Conservation (phyloP, 2,888 invertebrate species). For the Colostygia pectinataria region DNA sequence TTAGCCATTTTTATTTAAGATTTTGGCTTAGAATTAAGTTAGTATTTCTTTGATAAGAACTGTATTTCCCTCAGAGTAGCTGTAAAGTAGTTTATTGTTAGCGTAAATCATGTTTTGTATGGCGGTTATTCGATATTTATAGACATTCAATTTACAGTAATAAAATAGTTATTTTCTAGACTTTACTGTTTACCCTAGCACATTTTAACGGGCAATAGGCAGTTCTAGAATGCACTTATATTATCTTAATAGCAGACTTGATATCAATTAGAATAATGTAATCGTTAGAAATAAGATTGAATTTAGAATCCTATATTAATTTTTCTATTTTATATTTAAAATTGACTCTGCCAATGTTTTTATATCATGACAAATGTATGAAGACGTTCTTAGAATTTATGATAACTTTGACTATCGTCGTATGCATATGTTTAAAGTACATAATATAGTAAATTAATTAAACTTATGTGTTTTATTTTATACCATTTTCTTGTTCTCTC, state of each 20-base stretch:
- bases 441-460: constrained; percentile 67
- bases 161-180: constrained; percentile 28
- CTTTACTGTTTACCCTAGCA: constrained; percentile 24
- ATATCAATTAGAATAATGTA: constrained; percentile 54
- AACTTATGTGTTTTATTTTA: constrained; percentile 37
- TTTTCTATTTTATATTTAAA: constrained; percentile 72
- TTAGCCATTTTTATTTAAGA: constrained; percentile 41
- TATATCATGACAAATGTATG: constrained; percentile 53
- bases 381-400: constrained; percentile 69
- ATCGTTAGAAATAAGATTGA: constrained; percentile 61
- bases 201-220: constrained; percentile 26
- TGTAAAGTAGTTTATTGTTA: constrained; percentile 44
- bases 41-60: constrained; percentile 46
- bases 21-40: constrained; percentile 44
- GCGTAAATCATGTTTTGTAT: constrained; percentile 43
- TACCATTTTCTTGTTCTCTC: neutral
- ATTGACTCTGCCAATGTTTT: constrained; percentile 70
- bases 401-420: constrained; percentile 71
- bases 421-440: constrained; percentile 59
- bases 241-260: constrained; percentile 32
- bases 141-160: constrained; percentile 25
- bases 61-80: constrained; percentile 41
- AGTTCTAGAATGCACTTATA: constrained; percentile 33
- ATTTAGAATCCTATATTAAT: constrained; percentile 66
- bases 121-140: constrained; percentile 32